A percentile compares a stretch with the other conserved stretches of the same genome.
Conservation (phyloP, 2,113 vertebrate species). For the Scomber scombrus region DNA sequence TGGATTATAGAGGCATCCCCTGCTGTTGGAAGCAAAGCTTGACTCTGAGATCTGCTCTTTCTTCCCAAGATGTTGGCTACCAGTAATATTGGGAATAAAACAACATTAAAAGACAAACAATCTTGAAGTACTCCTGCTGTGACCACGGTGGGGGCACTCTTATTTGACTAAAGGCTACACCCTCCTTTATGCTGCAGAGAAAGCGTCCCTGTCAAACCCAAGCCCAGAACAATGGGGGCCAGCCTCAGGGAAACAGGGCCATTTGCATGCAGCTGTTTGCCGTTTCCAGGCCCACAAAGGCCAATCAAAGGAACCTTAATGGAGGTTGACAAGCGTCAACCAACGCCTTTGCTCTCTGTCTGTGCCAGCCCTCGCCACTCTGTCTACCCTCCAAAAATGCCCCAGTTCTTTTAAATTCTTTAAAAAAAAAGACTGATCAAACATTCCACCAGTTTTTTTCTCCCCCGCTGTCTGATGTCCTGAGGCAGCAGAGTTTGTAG, state of each 20-base stretch:
- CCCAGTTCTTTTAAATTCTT: conserved; percentile 48
- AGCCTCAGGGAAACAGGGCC: conserved; percentile 86
- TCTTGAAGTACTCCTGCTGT: conserved; percentile 87
- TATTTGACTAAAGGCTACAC: conserved; percentile 88
- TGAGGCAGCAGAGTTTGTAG: conserved; percentile 28
- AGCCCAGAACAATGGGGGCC: conserved; percentile 90
- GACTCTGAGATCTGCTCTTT: conserved; percentile 84
- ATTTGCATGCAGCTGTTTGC: conserved; percentile 98
- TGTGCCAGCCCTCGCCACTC: conserved; percentile 68
- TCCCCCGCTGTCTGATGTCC: conserved; percentile 30
- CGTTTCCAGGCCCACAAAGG: conserved; percentile 93
- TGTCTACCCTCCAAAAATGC: conserved; percentile 65
- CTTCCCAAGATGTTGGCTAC: conserved; percentile 86
- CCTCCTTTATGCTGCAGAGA: conserved; percentile 89
- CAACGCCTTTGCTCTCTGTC: conserved; percentile 79
- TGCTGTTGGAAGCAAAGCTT: conserved; percentile 80
- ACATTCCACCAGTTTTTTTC: conserved; percentile 67
- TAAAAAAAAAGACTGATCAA: conserved; percentile 32
- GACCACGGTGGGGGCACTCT: conserved; percentile 87
- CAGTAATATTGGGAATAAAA: conserved; percentile 81
- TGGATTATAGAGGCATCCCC: conserved; percentile 81
- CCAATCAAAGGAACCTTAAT: conserved; percentile 92
- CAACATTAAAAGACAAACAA: conserved; percentile 85
- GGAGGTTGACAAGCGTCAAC: conserved; percentile 90
- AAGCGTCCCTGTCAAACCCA: conserved; percentile 92